phyloP scores from a whole-genome alignment of 2,888 invertebrate genomes.

The Acanthopleura granulata region DNA sequence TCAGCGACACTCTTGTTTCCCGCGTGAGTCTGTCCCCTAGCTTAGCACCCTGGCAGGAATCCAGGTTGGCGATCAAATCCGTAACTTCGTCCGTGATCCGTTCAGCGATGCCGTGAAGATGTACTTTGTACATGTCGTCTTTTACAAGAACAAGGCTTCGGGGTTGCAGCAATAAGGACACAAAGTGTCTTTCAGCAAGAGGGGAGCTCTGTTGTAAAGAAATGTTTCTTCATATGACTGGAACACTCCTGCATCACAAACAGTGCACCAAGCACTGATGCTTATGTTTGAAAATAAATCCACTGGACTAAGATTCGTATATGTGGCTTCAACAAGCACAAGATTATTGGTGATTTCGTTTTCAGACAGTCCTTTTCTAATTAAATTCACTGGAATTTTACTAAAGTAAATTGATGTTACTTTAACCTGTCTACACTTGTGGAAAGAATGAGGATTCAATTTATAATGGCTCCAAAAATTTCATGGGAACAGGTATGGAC shows the following conservation, averaged over 20 bases:
- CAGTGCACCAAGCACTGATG: too few species aligned
- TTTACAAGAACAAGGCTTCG: constrained; percentile 89
- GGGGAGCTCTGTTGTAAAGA: constrained; percentile 22
- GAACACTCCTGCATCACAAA: not conserved
- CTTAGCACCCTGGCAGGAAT: constrained; percentile 75
- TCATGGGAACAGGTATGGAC: too few species aligned
- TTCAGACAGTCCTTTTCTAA: too few species aligned
- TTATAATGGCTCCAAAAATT: too few species aligned
- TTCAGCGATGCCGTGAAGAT: constrained; percentile 90
- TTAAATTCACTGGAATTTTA: too few species aligned
- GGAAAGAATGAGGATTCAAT: too few species aligned
- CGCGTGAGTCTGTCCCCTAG: constrained; percentile 76
- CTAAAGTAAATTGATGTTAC: too few species aligned
- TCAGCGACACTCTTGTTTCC: constrained; percentile 86
- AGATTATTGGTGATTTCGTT: too few species aligned
- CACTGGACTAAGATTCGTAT: too few species aligned
- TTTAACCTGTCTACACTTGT: too few species aligned
- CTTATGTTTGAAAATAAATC: too few species aligned
- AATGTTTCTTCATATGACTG: not conserved
- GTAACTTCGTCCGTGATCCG: constrained; percentile 75
- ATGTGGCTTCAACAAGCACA: too few species aligned
- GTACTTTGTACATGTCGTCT: constrained; percentile 84
- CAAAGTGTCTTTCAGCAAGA: constrained; percentile 69
- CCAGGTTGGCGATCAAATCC: constrained; percentile 71
- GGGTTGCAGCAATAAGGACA: constrained; percentile 86